Evolutionary conservation across 2,797 vertebrate genomes (phyloP).

Genomic region (Delichon dasypus): DNA sequence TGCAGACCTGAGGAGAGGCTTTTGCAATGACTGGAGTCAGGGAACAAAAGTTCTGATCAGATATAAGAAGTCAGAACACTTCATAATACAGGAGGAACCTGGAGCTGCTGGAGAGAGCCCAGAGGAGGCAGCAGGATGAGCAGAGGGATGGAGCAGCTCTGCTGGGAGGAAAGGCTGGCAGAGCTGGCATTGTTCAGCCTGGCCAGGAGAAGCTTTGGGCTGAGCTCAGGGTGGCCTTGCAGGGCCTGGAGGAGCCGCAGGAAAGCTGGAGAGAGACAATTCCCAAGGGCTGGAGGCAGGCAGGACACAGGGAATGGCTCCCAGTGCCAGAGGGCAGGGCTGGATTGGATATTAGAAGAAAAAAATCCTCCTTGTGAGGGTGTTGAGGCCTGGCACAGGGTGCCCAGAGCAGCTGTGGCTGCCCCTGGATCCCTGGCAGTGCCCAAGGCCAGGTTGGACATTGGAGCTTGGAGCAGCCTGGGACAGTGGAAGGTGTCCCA

Average conservation of each 20-base stretch:
- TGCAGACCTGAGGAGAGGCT: not conserved
- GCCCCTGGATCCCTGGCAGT: not conserved
- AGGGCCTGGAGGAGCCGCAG: not conserved
- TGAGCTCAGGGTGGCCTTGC: too few species aligned
- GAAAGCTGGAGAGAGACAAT: not conserved
- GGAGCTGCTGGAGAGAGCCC: not conserved
- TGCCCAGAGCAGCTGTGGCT: not conserved
- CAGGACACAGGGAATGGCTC: not conserved
- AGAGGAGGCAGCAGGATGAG: not conserved
- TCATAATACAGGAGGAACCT: rapidly evolving
- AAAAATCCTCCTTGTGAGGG: not conserved
- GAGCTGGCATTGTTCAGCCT: not conserved
- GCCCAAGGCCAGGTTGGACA: not conserved
- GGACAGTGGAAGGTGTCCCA: not conserved
- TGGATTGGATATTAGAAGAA: not conserved
- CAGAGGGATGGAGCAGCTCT: not conserved
- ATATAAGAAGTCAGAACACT: not conserved
- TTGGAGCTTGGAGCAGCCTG: not conserved
- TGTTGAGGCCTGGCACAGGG: rapidly evolving
- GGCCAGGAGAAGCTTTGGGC: too few species aligned
- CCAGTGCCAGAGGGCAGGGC: not conserved
- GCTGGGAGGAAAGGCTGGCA: not conserved
- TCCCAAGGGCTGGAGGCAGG: not conserved
- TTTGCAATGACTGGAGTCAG: not conserved
- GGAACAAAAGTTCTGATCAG: not conserved